Evolutionary conservation across 2,888 invertebrate species (phyloP), one percentile per base, ranked within the genome.

Genomic region (Sussaba pulchella): DNA sequence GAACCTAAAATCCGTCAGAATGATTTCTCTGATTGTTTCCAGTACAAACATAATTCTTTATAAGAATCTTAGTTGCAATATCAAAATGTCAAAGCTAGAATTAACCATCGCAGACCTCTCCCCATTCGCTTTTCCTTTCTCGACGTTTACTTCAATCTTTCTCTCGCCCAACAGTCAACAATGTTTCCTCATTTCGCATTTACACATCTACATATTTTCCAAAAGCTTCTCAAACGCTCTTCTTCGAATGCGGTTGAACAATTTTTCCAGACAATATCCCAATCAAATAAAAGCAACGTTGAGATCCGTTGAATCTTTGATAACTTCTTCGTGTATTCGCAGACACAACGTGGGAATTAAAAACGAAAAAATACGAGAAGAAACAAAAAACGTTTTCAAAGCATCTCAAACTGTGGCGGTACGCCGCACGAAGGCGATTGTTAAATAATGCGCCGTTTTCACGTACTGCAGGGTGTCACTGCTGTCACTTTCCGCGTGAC

Each of bases 121-220:
- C n/a, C 19, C 6, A 17, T 31, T 47, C 24, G 36, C 59, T 12
- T 36, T 74, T 41, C 19, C 57, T 57, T 50, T 57, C 66, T 31
- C 63, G 26, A 59, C 50, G n/a, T 63, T 75, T 39, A 36, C 66
- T 41, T 17, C 41, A 47, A 69, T 69, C 69, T 76, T 43, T 61
- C 45, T 67, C 21, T n/a, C 39, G 24, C 36, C 17, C 31, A 67
- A 67, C 72, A 67, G 52, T 71, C 66, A 26, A 70, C 54, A 70
- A 76, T 64, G 76, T 45, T 64, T 66, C 43, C 50, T 64, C 74
- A 59, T 72, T 41, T 36, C 24, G n/a, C n/a, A 63, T 43, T 21
- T 12, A 66, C 3, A 43, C 8, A 1, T 10, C 36, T 57, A 57
- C 54, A 54, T 45, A 39, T 26, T 74, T 50, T n/a, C 31, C 14